Percentiles rank a stretch among this genome's conserved stretches.
These are phyloP conservation scores for Arge pagana DNA, from an alignment of 2,888 invertebrate genomes.

Conservation along the genomic window DNA sequence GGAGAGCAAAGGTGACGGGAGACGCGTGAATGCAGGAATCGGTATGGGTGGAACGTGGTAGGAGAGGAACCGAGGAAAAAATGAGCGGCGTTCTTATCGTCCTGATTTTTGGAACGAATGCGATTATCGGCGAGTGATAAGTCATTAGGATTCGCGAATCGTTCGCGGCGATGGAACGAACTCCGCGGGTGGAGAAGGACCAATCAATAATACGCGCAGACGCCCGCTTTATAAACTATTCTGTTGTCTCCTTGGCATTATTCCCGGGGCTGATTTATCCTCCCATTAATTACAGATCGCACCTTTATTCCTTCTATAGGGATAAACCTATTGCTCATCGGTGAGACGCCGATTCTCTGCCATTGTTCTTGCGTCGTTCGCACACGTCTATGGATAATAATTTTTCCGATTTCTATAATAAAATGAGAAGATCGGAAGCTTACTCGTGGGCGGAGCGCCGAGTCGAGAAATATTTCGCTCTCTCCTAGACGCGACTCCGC, in stretches of 20 bases:
- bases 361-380: conserved; percentile 59
- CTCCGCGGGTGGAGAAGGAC: neutral
- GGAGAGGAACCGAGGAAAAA: no score
- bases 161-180: no score
- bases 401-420: conserved; percentile 36
- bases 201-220: conserved; percentile 15
- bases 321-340: conserved; percentile 58
- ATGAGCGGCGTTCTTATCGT: no score
- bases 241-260: conserved; percentile 59
- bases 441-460: neutral
- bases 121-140: no score
- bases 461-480: no score
- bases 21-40: no score
- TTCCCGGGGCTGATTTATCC: conserved; percentile 56
- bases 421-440: conserved; percentile 30
- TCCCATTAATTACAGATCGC: conserved; percentile 56
- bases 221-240: conserved; percentile 56
- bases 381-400: conserved; percentile 48
- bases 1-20: no score
- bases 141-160: no score
- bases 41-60: no score
- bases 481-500: no score
- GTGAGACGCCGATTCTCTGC: conserved; percentile 56
- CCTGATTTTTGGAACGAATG: no score
- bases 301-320: conserved; percentile 58